Conservation (phyloP, 2,113 vertebrate species). For the Oreochromis aureus region DNA sequence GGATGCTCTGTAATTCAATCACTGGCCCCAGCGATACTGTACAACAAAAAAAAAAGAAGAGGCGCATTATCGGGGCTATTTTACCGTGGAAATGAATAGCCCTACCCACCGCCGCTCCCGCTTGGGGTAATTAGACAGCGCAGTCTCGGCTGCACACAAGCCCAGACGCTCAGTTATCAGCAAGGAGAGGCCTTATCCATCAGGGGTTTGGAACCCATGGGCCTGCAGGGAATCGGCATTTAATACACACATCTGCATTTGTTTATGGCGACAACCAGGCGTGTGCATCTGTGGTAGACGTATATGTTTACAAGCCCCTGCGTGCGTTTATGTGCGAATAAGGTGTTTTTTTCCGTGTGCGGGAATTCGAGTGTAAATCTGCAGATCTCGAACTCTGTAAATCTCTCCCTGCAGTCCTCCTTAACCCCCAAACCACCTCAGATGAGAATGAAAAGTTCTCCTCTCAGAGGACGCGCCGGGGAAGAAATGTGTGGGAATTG, state of each 20-base stretch:
- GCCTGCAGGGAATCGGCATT: neutral
- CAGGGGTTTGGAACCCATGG: neutral
- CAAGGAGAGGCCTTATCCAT: conserved; percentile 25
- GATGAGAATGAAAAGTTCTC: conserved; percentile 21
- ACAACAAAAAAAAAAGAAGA: conserved; percentile 15
- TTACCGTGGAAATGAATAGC: conserved; percentile 65
- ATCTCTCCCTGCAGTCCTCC: conserved; percentile 9
- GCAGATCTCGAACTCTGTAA: neutral
- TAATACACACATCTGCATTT: neutral
- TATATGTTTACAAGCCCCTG: neutral
- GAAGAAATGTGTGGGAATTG: conserved; percentile 23
- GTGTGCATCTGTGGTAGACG: neutral
- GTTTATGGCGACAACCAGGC: neutral
- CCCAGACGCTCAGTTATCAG: conserved; percentile 41
- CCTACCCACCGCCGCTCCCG: conserved; percentile 25
- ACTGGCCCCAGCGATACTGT: conserved; percentile 66
- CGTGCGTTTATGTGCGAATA: neutral
- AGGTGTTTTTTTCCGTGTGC: neutral
- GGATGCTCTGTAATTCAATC: conserved; percentile 75
- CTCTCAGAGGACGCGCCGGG: neutral
- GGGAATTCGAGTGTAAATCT: neutral
- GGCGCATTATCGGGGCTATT: conserved; percentile 59
- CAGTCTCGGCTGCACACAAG: conserved; percentile 25
- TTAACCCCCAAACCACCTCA: conserved; percentile 21
- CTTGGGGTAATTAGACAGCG: conserved; percentile 61